phyloP scores from a whole-genome alignment of 2,888 invertebrate genomes.

The Holacanthella duospinosa region DNA sequence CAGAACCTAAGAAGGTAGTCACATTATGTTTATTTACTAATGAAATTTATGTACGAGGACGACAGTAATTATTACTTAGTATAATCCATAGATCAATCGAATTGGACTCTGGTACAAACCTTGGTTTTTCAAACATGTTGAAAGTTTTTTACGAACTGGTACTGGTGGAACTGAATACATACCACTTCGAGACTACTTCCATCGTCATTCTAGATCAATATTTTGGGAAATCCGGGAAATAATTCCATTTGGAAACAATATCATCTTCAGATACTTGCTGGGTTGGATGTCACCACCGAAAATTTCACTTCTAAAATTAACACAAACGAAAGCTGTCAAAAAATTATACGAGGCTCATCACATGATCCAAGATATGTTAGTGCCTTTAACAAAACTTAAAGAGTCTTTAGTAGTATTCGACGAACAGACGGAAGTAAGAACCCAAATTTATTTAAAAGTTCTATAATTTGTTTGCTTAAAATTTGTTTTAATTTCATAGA shows the following conservation, averaged over 20 bases:
- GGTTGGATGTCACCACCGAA: constrained; percentile 79
- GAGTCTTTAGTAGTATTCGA: constrained; percentile 56
- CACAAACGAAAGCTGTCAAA: constrained; percentile 58
- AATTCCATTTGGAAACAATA: constrained; percentile 68
- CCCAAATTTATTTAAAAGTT: neutral
- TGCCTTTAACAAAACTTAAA: constrained; percentile 55
- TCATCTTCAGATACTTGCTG: constrained; percentile 57
- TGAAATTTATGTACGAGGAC: constrained; percentile 8
- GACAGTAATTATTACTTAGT: too few species aligned
- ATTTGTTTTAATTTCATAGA: constrained; percentile 48
- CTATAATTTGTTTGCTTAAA: neutral
- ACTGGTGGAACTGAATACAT: constrained; percentile 54
- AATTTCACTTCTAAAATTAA: constrained; percentile 65
- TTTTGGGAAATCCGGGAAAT: constrained; percentile 81
- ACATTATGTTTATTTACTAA: neutral
- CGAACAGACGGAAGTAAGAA: constrained; percentile 51
- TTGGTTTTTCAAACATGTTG: constrained; percentile 73
- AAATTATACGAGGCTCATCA: constrained; percentile 64
- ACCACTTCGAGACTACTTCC: constrained; percentile 69
- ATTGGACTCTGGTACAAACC: constrained; percentile 69
- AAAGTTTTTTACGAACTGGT: constrained; percentile 44
- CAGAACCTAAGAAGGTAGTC: constrained; percentile 51
- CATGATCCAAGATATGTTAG: constrained; percentile 69
- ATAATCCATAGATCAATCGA: constrained; percentile 57
- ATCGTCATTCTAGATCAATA: constrained; percentile 64